phyloP scores from a whole-genome alignment of 2,113 vertebrate genomes.

The Bostrychus sinensis region DNA sequence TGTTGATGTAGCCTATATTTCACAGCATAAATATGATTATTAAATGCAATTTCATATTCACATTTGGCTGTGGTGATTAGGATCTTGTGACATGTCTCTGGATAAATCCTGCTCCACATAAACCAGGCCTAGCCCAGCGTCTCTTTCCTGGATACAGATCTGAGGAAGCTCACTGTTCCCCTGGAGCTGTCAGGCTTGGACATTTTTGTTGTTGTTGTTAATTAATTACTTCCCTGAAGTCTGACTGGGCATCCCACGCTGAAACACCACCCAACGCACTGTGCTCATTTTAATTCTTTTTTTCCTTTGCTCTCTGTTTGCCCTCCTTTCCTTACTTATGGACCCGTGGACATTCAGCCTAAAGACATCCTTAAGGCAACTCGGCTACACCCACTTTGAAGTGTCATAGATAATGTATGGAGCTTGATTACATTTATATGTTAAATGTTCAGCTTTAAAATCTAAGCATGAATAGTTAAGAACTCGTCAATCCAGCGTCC shows the following conservation, averaged over 20 bases:
- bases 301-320: constrained; percentile 49
- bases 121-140: constrained; percentile 42
- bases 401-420: constrained; percentile 35
- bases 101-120: constrained; percentile 53
- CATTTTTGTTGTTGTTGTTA: constrained; percentile 82
- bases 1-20: no score
- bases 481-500: no score
- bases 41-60: background rate
- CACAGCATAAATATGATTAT: background rate
- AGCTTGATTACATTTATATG: background rate
- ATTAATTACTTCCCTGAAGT: constrained; percentile 82
- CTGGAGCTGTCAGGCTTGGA: constrained; percentile 67
- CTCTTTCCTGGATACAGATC: constrained; percentile 74
- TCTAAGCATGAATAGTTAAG: no score
- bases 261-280: constrained; percentile 63
- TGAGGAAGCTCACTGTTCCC: constrained; percentile 63
- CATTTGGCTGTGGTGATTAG: background rate
- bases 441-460: no score
- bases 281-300: constrained; percentile 63
- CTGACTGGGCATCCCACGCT: constrained; percentile 67
- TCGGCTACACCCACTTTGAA: constrained; percentile 24
- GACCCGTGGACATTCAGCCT: constrained; percentile 48
- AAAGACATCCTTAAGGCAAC: constrained; percentile 43
- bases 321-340: constrained; percentile 60
- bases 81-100: constrained; percentile 21